A percentile compares a stretch with the other conserved stretches of the same genome.
These are phyloP conservation scores for Temnothorax nylanderi DNA, from an alignment of 1,140 invertebrate genomes.

Conservation along the genomic window DNA sequence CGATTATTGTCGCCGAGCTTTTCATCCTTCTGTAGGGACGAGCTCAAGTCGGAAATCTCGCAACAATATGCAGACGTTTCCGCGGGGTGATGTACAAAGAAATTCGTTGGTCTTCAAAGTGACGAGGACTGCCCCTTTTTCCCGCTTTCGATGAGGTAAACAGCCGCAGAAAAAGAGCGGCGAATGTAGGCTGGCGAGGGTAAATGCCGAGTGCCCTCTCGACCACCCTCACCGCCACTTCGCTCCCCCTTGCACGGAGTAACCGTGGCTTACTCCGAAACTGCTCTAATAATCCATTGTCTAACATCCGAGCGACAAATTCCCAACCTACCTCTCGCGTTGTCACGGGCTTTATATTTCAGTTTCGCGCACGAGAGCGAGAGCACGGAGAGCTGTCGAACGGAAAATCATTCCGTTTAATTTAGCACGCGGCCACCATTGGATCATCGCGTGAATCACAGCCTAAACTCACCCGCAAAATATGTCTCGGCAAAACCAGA, in stretches of 20 bases:
- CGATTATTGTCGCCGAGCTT: background rate
- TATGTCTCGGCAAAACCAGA: background rate
- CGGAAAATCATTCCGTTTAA: constrained; percentile 25
- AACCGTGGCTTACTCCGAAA: constrained; percentile 66
- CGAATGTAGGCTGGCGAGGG: constrained; percentile 17
- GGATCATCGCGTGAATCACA: background rate
- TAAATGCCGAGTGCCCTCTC: constrained; percentile 57
- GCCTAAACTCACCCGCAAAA: background rate
- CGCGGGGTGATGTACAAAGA: constrained; percentile 51
- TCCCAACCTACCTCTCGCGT: constrained; percentile 33
- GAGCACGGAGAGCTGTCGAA: background rate
- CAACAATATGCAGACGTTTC: constrained; percentile 44
- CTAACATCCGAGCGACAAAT: constrained; percentile 70
- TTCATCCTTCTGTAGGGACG: background rate
- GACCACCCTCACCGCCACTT: constrained; percentile 46
- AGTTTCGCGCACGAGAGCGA: background rate
- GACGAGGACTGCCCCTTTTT: background rate
- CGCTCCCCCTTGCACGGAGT: constrained; percentile 1
- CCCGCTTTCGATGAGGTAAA: constrained; percentile 46
- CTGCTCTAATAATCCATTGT: constrained; percentile 76
- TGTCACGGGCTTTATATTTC: constrained; percentile 38
- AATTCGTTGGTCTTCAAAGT: constrained; percentile 56
- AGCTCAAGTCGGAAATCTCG: constrained; percentile 26
- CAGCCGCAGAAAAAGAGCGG: constrained; percentile 54
- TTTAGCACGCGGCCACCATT: background rate